Evolutionary conservation across 1,140 invertebrate genomes (phyloP).

Genomic region (Zophobas morio): DNA sequence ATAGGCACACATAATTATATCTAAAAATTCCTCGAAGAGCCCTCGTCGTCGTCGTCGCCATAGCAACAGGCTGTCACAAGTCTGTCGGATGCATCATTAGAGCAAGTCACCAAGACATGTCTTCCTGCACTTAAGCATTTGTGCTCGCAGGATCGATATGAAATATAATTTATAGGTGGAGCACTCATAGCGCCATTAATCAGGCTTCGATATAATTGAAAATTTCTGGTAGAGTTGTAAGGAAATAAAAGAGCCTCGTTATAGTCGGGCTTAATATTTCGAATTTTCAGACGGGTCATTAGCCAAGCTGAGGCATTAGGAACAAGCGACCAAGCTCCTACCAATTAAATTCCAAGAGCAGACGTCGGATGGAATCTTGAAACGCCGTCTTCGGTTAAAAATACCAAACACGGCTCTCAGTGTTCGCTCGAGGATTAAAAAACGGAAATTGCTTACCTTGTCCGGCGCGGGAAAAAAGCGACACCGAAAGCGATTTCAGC

Average conservation of each 20-base stretch:
- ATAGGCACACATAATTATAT: too few relatives aligned
- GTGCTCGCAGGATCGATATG: conserved; percentile 15
- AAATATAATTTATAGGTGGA: conserved; percentile 23
- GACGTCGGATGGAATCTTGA: conserved; percentile 25
- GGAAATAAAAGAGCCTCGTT: conserved; percentile 17
- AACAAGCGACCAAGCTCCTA: conserved; percentile 37
- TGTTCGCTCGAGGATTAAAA: too few relatives aligned
- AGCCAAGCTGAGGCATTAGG: conserved; percentile 27
- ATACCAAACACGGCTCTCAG: background rate
- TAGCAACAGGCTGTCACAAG: conserved; percentile 24
- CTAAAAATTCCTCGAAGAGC: background rate
- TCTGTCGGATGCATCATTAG: conserved; percentile 39
- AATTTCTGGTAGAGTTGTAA: conserved; percentile 35
- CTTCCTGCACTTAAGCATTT: conserved; percentile 24
- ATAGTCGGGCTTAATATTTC: conserved; percentile 27
- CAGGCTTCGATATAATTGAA: conserved; percentile 37
- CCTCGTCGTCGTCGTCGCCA: background rate
- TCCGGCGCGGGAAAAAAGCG: too few relatives aligned
- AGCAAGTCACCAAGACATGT: conserved; percentile 25
- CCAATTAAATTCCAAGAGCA: conserved; percentile 38
- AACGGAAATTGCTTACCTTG: too few relatives aligned
- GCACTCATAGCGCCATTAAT: conserved; percentile 25
- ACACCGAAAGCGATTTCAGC: too few relatives aligned
- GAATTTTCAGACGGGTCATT: conserved; percentile 41
- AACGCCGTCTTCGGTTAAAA: background rate